A percentile compares a stretch with the other conserved stretches of the same genome.
Evolutionary conservation across 1,140 invertebrate species (phyloP).

Genomic region (Polypedilum vanderplanki): DNA sequence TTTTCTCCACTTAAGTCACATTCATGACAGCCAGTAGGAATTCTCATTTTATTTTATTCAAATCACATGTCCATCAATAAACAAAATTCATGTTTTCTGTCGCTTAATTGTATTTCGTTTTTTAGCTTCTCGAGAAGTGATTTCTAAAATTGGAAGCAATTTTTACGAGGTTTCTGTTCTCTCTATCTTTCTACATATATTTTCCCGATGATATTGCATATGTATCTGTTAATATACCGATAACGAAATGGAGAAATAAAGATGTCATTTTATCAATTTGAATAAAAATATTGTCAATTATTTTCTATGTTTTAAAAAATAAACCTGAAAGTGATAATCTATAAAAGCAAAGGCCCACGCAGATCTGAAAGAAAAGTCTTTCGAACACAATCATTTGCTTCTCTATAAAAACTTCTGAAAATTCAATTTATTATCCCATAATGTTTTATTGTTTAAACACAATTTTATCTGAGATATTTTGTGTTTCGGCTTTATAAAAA

Average conservation of each 20-base stretch:
- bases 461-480: too few relatives aligned
- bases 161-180: not conserved
- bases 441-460: too few relatives aligned
- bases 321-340: not conserved
- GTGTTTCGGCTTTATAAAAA: too few relatives aligned
- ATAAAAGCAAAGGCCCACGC: not conserved
- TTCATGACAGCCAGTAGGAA: not conserved
- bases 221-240: not conserved
- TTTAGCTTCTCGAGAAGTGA: not conserved
- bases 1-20: not conserved
- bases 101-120: not conserved
- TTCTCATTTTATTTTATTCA: slow-evolving; percentile 25
- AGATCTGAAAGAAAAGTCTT: too few relatives aligned
- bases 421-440: too few relatives aligned
- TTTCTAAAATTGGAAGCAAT: slow-evolving; percentile 26
- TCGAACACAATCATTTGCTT: too few relatives aligned
- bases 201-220: not conserved
- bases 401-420: too few relatives aligned
- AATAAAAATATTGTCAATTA: slow-evolving; percentile 7
- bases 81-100: not conserved
- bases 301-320: slow-evolving; percentile 3
- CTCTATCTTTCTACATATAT: not conserved
- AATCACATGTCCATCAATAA: slow-evolving; percentile 22
- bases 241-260: slow-evolving; percentile 18
- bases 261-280: not conserved